Evolutionary conservation across 2,888 invertebrate species (phyloP).

Genomic region (Malacosoma neustria): DNA sequence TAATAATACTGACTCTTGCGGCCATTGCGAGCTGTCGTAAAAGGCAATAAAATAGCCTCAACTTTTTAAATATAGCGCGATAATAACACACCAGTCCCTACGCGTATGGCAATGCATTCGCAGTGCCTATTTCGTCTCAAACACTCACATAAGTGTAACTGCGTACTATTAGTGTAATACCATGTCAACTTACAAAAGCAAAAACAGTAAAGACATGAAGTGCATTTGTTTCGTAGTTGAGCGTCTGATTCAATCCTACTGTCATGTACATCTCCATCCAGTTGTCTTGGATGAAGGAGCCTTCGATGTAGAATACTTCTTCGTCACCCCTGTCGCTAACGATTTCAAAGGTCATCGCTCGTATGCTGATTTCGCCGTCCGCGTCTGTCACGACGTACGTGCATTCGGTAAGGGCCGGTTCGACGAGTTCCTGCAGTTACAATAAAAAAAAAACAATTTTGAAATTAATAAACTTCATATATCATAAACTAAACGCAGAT

Average conservation of each 20-base stretch:
- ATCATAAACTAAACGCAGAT: no score
- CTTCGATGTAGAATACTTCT: conserved; percentile 43
- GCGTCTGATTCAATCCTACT: conserved; percentile 28
- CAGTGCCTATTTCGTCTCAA: no score
- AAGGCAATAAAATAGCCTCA: no score
- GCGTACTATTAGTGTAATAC: no score
- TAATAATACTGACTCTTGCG: no score
- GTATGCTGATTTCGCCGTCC: conserved; percentile 58
- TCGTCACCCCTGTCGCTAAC: conserved; percentile 47
- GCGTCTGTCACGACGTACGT: conserved; percentile 48
- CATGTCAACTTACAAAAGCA: conserved; percentile 73
- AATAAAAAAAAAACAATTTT: conserved; percentile 3
- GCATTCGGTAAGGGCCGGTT: conserved; percentile 42
- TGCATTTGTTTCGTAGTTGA: conserved; percentile 61
- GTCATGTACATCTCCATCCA: conserved; percentile 50
- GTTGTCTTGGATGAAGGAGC: conserved; percentile 24
- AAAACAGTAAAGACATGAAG: conserved; percentile 71
- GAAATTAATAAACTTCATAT: no score
- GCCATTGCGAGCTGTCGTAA: no score
- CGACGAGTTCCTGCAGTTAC: conserved; percentile 49
- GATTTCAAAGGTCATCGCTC: conserved; percentile 49
- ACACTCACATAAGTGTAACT: no score
- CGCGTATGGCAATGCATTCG: no score
- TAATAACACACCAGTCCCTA: no score
- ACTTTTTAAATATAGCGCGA: no score